Base-by-base conservation (phyloP, 1,140 invertebrate species). In the Dryas iulia region DNA sequence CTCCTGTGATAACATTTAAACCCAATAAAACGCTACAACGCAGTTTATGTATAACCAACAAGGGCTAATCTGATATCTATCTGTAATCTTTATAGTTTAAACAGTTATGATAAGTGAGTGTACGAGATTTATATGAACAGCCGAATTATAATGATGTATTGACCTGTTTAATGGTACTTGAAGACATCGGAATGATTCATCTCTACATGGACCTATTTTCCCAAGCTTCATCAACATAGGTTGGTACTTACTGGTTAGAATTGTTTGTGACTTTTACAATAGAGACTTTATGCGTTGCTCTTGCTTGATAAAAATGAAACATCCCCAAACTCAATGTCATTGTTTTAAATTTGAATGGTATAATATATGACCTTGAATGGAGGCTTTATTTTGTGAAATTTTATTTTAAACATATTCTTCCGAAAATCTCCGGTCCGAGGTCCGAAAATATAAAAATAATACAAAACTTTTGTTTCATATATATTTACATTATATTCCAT, bases 1-100 rank as follows among this genome's bases (percentile, higher is more conserved):
- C 76, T 73, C 78, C 80, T 83, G 81, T 81, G 80, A 75, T 73
- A 79, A 79, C 62, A 74, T 68, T 76, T 59, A 53, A 64, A 63
- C 71, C 69, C 30, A 33, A 60, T 53, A 23, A 59, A 54, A 63
- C 61, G 39, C 39, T 21, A 47, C 14, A 47, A 47, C 39, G 39
- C 14, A 11, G 39, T 47, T 21, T 8, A 18, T 47, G 7, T 47
- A 47, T 47, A 47, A n/a, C 7, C 14, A 21, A 47, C 39, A 3
- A 10, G 2, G 21, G n/a, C 33, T 39, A 2, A 39, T 39, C 18
- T 47, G 1, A 18, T 47, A 21, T 47, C n/a, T 47, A 18, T 8
- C 39, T 18, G 14, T 47, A 0, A 47, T 18, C 39, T 21, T 47
- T 21, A 21, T 7, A 21, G 39, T 47, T 10, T 4, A 26, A 18